A percentile compares a stretch with the other conserved stretches of the same genome.
These are phyloP conservation scores for Psilopsiagon aymara DNA, from an alignment of 2,113 vertebrate species.

Conservation along the genomic window DNA sequence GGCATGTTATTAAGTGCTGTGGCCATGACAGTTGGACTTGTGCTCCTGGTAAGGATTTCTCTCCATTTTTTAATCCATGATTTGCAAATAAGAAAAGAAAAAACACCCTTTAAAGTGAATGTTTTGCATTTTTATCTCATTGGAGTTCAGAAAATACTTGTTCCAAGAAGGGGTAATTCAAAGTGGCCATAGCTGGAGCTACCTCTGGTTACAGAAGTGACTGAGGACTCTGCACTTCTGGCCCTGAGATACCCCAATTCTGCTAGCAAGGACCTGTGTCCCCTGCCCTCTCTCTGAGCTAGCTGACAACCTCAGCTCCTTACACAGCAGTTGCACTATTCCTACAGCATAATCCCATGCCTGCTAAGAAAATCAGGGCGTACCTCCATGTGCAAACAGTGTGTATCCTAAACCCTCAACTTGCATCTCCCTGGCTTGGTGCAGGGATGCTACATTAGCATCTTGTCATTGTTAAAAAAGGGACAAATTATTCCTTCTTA, in stretches of 20 bases:
- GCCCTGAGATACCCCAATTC: neutral
- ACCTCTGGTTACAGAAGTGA: neutral
- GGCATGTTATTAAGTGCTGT: constrained; percentile 90
- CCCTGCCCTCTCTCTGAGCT: neutral
- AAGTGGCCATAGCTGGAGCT: neutral
- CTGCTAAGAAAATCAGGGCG: neutral
- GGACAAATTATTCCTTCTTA: neutral
- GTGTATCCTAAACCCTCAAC: neutral
- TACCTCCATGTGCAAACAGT: neutral
- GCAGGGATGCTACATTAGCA: neutral
- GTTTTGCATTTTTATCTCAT: neutral
- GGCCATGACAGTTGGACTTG: constrained; percentile 89
- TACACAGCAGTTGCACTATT: neutral
- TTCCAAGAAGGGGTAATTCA: neutral
- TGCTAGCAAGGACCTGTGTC: neutral
- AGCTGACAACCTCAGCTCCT: neutral
- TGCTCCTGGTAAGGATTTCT: constrained; percentile 81
- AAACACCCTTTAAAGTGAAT: neutral
- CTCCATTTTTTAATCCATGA: neutral
- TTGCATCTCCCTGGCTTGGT: neutral
- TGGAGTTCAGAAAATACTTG: neutral
- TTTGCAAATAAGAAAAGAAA: neutral
- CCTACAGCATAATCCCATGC: neutral
- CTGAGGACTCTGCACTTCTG: neutral
- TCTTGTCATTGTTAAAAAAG: neutral